Evolutionary conservation across 2,113 vertebrate species (phyloP).

Genomic region (Triplophysa dalaica): DNA sequence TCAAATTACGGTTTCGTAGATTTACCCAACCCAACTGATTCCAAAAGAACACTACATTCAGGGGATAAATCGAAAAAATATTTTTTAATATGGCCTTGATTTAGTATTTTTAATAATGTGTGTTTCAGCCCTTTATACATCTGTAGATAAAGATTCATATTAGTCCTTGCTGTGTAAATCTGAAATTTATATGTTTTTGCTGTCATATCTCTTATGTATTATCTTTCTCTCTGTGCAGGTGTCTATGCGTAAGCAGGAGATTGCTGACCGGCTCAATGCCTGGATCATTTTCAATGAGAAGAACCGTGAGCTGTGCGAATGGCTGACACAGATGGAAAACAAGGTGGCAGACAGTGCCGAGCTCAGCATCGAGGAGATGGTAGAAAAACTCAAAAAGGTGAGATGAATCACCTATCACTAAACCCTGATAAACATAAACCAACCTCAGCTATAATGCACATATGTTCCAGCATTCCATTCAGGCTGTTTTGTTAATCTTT

Average conservation of each 20-base stretch:
- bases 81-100: too few species aligned
- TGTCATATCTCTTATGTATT: neutral
- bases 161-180: too few species aligned
- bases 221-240: conserved; percentile 71
- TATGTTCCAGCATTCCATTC: neutral
- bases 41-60: too few species aligned
- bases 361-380: conserved; percentile 92
- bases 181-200: neutral
- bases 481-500: neutral
- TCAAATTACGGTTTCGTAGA: neutral
- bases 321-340: conserved; percentile 93
- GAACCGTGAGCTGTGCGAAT: conserved; percentile 90
- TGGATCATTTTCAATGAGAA: conserved; percentile 93
- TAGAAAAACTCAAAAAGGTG: conserved; percentile 95
- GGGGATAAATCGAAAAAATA: too few species aligned
- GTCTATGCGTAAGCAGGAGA: conserved; percentile 84
- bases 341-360: conserved; percentile 85
- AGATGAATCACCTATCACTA: conserved; percentile 4
- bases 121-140: too few species aligned
- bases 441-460: neutral
- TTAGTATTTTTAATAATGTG: too few species aligned
- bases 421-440: neutral
- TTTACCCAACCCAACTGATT: too few species aligned
- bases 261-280: conserved; percentile 86
- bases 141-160: too few species aligned